Evolutionary conservation across 1,140 invertebrate species (phyloP).

Genomic region (Drosophila carrolli): DNA sequence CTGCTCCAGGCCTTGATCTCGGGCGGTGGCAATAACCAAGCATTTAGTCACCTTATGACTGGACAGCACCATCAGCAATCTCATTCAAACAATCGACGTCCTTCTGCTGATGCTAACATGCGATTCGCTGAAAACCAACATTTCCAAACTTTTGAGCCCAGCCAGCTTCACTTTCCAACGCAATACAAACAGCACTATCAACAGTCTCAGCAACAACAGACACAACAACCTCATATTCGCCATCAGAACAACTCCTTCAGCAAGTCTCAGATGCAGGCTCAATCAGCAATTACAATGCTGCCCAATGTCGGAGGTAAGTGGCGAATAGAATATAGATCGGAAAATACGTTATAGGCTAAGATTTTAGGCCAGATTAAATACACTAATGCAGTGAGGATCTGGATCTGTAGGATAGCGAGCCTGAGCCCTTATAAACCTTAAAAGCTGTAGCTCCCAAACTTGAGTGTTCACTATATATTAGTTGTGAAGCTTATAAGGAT

Average conservation of each 20-base stretch:
- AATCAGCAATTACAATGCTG: constrained; percentile 51
- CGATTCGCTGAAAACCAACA: constrained; percentile 46
- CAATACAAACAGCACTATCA: constrained; percentile 42
- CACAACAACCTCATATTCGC: constrained; percentile 22
- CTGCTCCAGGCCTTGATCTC: constrained; percentile 63
- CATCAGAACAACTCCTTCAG: constrained; percentile 40
- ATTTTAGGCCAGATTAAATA: no score
- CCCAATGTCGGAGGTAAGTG: constrained; percentile 65
- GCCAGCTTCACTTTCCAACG: constrained; percentile 24
- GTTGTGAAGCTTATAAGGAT: no score
- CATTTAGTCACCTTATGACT: not conserved
- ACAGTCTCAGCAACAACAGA: constrained; percentile 13
- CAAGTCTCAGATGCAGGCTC: constrained; percentile 35
- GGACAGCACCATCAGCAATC: constrained; percentile 31
- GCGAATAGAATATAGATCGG: not conserved
- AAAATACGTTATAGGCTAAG: not conserved
- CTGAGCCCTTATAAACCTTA: no score
- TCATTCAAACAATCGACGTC: constrained; percentile 18
- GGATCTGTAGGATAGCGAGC: no score
- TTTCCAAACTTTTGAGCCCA: constrained; percentile 51
- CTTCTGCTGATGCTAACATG: constrained; percentile 8
- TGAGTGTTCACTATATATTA: no score
- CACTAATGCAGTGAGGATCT: no score
- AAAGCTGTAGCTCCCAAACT: no score
- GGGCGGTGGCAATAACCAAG: constrained; percentile 41